Base-by-base conservation (phyloP, 2,888 invertebrate genomes). In the Trissolcus japonicus region DNA sequence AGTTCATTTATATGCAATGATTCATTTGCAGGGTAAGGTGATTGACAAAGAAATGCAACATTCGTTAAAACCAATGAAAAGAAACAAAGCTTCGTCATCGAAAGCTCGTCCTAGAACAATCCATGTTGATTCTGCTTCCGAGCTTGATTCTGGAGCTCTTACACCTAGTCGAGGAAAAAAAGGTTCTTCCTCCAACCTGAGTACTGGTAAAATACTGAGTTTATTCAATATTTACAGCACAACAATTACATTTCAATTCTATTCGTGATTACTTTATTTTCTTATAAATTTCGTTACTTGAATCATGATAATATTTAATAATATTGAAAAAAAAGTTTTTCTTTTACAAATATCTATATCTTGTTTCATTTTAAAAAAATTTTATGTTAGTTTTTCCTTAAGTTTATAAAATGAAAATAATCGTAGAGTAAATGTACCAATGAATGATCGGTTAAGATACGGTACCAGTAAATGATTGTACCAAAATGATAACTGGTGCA, bases 41-140 rank as follows among this genome's bases (percentile, higher is more conserved):
- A 88, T 96, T 14, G 95, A 95, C 88, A 94, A 94, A 86, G 93
- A 94, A 79, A 86, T 93, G 74, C 89, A 92, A 80, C 91, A 92
- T 80, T 90, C 91, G 41, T 90, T 93, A 81, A 93, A 93, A 84
- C 92, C 91, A 79, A 90, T 90, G 21, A 94, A 93, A 86, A 90
- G 94, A 81, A 90, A 92, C 76, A 94, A 93, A 89, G 91, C 91
- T 60, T 76, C 85, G 59, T 91, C 92, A 19, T 87, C 89, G 68
- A 92, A 96, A 79, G 96, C 95, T 51, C 91, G 96, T 35, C 96
- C 96, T 59, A 96, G 96, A 91, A 97, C 96, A 51, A 96, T 97
- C 79, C 96, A 97, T 87, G 95, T 96, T 78, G 96, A 96, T 88
- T 93, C 94, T 85, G 94, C 94, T 63, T 92, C 94, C 60, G 95